These are phyloP conservation scores for Muscidifurax raptorellus DNA, from an alignment of 1,140 invertebrate species.

Conservation along the genomic window DNA sequence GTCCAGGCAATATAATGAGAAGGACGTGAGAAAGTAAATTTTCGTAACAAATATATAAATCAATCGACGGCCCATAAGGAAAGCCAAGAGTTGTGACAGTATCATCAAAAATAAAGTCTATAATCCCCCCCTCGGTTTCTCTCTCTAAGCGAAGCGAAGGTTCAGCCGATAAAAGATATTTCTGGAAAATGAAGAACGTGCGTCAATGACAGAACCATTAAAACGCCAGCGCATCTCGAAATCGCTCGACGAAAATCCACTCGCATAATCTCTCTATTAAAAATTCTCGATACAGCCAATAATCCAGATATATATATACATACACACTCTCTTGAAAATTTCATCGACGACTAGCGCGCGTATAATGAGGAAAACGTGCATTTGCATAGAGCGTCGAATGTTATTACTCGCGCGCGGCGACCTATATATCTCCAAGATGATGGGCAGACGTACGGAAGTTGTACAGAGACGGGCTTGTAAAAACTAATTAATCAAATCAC, in stretches of 20 bases:
- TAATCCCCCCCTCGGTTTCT: neutral
- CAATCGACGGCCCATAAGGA: neutral
- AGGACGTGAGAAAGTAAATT: too few relatives aligned
- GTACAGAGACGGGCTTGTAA: slow-evolving; percentile 28
- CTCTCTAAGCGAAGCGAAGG: neutral
- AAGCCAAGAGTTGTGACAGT: neutral
- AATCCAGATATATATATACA: neutral
- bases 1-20: too few relatives aligned
- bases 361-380: slow-evolving; percentile 20
- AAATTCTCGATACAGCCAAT: neutral
- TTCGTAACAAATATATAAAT: neutral
- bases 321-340: slow-evolving; percentile 28
- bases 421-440: slow-evolving; percentile 57
- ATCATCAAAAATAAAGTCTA: neutral
- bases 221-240: neutral
- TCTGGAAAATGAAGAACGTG: neutral
- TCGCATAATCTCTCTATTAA: neutral
- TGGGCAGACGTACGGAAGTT: neutral
- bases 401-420: slow-evolving; percentile 47
- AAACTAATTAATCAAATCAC: slow-evolving; percentile 58
- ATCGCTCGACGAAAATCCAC: neutral
- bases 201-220: neutral
- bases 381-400: neutral
- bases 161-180: neutral
- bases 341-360: slow-evolving; percentile 8